Percentiles rank a stretch among this genome's conserved stretches.
Evolutionary conservation across 64 coral and sea anemone species (phyloP).

Genomic region (Catalaphyllia jardinei): DNA sequence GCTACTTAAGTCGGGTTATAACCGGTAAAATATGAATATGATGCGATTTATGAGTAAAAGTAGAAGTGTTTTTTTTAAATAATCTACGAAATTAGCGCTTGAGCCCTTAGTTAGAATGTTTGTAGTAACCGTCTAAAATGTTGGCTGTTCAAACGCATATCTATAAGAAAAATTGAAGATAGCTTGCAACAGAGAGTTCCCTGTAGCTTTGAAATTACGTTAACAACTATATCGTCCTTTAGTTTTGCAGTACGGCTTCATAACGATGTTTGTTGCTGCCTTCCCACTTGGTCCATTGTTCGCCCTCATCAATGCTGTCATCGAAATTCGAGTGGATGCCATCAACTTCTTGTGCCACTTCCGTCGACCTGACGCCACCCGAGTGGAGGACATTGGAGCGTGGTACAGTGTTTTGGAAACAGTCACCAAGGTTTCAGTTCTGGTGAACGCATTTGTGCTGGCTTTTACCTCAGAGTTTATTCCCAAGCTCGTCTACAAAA

Average conservation of each 20-base stretch:
- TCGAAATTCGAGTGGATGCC: conserved; percentile 69
- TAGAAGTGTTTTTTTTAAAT: too few relatives aligned
- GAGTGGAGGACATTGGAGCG: conserved; percentile 86
- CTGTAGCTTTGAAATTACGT: too few relatives aligned
- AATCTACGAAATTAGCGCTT: too few relatives aligned
- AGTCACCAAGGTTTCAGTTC: conserved; percentile 54
- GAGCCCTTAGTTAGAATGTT: too few relatives aligned
- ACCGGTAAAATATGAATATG: too few relatives aligned
- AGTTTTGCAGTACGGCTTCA: conserved; percentile 90
- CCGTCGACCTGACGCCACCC: conserved; percentile 48
- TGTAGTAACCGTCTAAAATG: too few relatives aligned
- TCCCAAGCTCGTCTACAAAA: conserved; percentile 64
- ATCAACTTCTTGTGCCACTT: conserved; percentile 73
- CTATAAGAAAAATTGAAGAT: too few relatives aligned
- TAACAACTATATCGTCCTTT: neutral
- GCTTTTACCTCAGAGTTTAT: conserved; percentile 82
- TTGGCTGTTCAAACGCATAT: too few relatives aligned
- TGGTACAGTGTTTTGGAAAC: conserved; percentile 65
- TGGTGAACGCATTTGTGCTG: conserved; percentile 75
- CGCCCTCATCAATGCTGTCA: conserved; percentile 45
- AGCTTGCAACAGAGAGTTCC: too few relatives aligned
- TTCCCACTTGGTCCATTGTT: conserved; percentile 80
- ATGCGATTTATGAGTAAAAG: too few relatives aligned
- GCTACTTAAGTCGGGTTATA: too few relatives aligned
- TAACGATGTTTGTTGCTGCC: conserved; percentile 88